Percentiles rank a stretch among this genome's conserved stretches.
Evolutionary conservation across 2,113 vertebrate genomes (phyloP).

Genomic region (Phodopus roborovskii): DNA sequence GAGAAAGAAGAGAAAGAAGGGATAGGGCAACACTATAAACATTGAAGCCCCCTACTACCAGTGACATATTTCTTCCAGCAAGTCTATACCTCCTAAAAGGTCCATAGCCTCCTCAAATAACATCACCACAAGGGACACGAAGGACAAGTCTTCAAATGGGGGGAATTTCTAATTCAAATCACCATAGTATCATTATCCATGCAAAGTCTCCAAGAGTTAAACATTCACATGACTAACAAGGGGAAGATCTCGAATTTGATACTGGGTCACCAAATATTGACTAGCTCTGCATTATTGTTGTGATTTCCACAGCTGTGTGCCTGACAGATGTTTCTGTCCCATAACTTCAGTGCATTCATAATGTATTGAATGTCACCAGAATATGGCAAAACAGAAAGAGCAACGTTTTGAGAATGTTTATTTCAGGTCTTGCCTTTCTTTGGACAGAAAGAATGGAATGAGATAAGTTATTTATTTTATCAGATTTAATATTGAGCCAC

Average conservation of each 20-base stretch:
- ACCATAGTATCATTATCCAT: not conserved
- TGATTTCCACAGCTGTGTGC: not conserved
- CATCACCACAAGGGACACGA: not conserved
- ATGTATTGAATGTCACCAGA: not conserved
- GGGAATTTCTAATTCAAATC: not conserved
- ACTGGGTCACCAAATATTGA: not conserved
- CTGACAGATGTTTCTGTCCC: not conserved
- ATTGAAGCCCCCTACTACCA: not conserved
- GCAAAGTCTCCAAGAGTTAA: not conserved
- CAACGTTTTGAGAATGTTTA: not conserved
- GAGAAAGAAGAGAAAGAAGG: not conserved
- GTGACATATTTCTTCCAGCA: not conserved
- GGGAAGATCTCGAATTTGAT: slow-evolving; percentile 6
- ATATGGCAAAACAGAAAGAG: not conserved
- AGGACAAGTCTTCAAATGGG: not conserved
- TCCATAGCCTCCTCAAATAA: not conserved
- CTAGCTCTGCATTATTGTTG: not conserved
- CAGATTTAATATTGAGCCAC: not conserved
- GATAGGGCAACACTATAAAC: too few relatives aligned
- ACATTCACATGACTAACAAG: not conserved
- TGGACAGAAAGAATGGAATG: not conserved
- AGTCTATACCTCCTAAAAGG: not conserved
- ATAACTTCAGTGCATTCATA: not conserved
- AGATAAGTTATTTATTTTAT: slow-evolving; percentile 14
- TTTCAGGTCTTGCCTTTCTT: not conserved